Evolutionary conservation across 2,113 vertebrate genomes (phyloP).

Genomic region (Suricata suricatta): DNA sequence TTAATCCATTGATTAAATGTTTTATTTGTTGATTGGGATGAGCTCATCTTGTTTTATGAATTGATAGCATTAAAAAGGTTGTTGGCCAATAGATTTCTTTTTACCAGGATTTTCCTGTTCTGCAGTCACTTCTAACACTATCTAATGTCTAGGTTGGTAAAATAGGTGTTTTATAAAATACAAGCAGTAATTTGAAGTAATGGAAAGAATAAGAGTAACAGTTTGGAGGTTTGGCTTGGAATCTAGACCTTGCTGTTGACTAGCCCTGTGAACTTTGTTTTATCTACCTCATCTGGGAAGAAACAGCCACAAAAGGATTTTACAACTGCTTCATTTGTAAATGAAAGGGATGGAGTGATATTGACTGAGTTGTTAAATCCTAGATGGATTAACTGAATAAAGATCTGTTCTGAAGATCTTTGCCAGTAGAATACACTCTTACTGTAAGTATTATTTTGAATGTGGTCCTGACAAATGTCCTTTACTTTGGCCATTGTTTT

Average conservation of each 20-base stretch:
- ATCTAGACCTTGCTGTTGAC: background rate
- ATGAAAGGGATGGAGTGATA: background rate
- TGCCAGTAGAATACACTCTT: background rate
- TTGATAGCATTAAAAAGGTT: background rate
- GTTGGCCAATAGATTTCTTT: background rate
- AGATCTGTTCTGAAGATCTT: background rate
- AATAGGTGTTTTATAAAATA: slow-evolving; percentile 17
- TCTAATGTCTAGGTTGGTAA: background rate
- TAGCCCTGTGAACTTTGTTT: background rate
- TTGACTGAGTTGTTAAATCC: background rate
- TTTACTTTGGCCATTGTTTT: background rate
- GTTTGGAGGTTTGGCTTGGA: background rate
- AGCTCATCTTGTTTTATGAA: background rate
- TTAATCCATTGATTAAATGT: background rate
- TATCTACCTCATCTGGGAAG: background rate
- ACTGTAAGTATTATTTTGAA: background rate
- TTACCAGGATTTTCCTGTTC: background rate
- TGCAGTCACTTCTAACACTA: slow-evolving; percentile 23
- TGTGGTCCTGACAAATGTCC: background rate
- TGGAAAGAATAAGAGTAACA: background rate
- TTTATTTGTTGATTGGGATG: background rate
- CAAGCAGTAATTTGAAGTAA: background rate
- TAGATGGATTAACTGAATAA: background rate
- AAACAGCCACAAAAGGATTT: background rate
- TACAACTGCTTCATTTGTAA: background rate